Evolutionary conservation across 1,140 invertebrate genomes (phyloP), one percentile per base, ranked within the genome.

Genomic region (Brachionus calyciflorus): DNA sequence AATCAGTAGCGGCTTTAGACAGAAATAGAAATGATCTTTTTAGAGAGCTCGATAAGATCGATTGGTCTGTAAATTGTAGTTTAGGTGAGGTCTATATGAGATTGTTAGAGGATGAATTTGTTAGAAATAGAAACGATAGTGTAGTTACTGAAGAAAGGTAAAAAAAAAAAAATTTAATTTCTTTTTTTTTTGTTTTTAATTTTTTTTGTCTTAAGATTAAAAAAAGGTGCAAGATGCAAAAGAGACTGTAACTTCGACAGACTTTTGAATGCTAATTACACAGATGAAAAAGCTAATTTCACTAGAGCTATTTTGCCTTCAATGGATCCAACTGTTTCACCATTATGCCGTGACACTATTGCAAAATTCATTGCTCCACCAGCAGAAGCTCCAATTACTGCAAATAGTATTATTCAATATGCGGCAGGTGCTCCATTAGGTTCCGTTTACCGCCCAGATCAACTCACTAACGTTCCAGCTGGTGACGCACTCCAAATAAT

Each of bases 191-290:
- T n/a, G n/a, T n/a, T n/a, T n/a, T n/a, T n/a, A n/a, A n/a, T n/a
- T 21, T 63, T 40, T 60, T 30, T 40, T 63, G 9, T 55, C 40
- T 2, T 10, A 14, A 65, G 60, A 41, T 41, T 65, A 14, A 41
- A 44, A 44, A 65, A 65, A 46, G 40, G 24, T 17, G 21, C 44
- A 9, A 17, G n/a, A 3, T 65, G 60, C 12, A 65, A 65, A 24
- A 41, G 37, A 65, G 60, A 65, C 19, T 65, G 60, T 26, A 44
- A 44, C 44, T 65, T 65, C 44, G 60, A 65, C 12, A 19, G 60
- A 41, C 19, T 65, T n/a, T 12, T 65, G 4, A 44, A 21, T 10
- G 60, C 60, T 3, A 65, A 65, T 26, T 65, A 44, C 30, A 30
- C 60, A 24, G 14, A 44, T 6, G 60, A 65, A 6, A 65, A 12